Evolutionary conservation across 2,888 invertebrate species (phyloP), one percentile per base, ranked within the genome.

Genomic region (Ennomos erosarius): DNA sequence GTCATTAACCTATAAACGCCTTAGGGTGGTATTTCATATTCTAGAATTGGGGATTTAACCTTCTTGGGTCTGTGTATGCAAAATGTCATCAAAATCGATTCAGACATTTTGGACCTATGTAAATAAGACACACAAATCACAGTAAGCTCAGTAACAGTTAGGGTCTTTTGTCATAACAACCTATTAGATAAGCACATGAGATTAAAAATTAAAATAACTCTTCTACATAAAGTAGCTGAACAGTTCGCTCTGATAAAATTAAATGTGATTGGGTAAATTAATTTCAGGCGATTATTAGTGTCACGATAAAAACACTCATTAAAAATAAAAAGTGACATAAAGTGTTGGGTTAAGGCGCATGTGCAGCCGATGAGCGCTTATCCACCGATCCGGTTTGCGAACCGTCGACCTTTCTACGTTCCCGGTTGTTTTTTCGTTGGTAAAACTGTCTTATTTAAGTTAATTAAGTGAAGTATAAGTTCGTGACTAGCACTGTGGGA

Each of bases 381-480:
- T 82, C 80, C 77, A 66, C 64, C 67, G 70, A 86, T 81, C 90
- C 88, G 89, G 88, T 90, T 89, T 76, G 61, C 62, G 78, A 82
- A 85, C 76, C 85, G 74, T 72, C 83, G 80, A 84, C 82, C 86
- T 84, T 80, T 82, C 77, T 69, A 72, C 74, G 70, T 76, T 72
- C 73, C 71, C 75, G 76, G 77, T 81, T 78, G 78, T 84, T 87
- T 87, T 88, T 90, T 85, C 78, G 73, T 85, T 84, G 79, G 85
- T 83, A 82, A 88, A 89, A 89, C 87, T 87, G 88, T 88, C 88
- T 90, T 88, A 90, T 90, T 91, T 90, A 87, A 81, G 88, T 85
- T 91, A 91, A 91, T 91, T 90, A 90, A 91, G 90, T 90, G 90
- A 90, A 90, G 91, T 88, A 90, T 90, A 90, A 90, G 87, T 86